Evolutionary conservation across 2,888 invertebrate species (phyloP).

Genomic region (Meandrusa payeni): DNA sequence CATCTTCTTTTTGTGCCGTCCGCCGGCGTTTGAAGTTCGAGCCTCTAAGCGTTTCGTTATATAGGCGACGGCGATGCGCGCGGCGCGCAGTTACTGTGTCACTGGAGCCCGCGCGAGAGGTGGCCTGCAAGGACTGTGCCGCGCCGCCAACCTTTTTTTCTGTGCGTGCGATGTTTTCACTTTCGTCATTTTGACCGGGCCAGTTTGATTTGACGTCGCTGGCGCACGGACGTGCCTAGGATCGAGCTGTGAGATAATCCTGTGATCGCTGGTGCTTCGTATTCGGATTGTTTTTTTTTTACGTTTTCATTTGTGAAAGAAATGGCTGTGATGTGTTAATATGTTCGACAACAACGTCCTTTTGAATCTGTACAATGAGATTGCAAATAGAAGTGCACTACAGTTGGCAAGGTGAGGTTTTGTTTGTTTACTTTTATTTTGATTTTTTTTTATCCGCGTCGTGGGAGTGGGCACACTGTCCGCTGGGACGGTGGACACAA

Average conservation of each 20-base stretch:
- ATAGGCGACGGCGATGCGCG: constrained; percentile 75
- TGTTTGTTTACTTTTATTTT: constrained; percentile 64
- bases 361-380: constrained; percentile 78
- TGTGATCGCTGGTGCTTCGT: constrained; percentile 71
- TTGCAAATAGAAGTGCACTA: constrained; percentile 77
- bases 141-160: constrained; percentile 64
- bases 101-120: constrained; percentile 77
- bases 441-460: constrained; percentile 39
- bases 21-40: constrained; percentile 68
- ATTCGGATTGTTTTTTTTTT: constrained; percentile 55
- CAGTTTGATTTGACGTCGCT: constrained; percentile 79
- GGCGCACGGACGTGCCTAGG: constrained; percentile 77
- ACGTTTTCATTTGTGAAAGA: constrained; percentile 54
- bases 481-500: constrained; percentile 60
- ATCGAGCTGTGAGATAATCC: constrained; percentile 71
- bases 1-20: constrained; percentile 77
- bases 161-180: constrained; percentile 80
- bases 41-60: constrained; percentile 72
- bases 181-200: constrained; percentile 80
- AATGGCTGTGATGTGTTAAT: constrained; percentile 79
- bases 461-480: constrained; percentile 40
- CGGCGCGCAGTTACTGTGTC: constrained; percentile 77
- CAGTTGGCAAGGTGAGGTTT: constrained; percentile 76
- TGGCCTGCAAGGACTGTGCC: constrained; percentile 74
- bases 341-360: constrained; percentile 76